A percentile compares a stretch with the other conserved stretches of the same genome.
Evolutionary conservation across 2,797 vertebrate species (phyloP).

Genomic region (Anguilla obscura): DNA sequence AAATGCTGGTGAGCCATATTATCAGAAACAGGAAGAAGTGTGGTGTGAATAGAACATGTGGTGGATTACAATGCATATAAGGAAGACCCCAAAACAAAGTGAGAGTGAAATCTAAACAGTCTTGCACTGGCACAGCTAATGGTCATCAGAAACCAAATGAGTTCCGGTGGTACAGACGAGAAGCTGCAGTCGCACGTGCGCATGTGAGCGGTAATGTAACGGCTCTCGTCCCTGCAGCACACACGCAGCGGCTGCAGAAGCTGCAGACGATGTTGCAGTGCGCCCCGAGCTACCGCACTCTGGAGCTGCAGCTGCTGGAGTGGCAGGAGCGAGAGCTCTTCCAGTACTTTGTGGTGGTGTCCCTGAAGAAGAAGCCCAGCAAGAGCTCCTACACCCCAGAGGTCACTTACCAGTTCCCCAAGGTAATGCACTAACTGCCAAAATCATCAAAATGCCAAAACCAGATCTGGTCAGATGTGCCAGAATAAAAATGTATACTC

Average conservation of each 20-base stretch:
- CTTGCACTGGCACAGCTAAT: no score
- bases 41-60: background rate
- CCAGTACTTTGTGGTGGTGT: constrained; percentile 96
- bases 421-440: constrained; percentile 73
- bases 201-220: background rate
- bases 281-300: constrained; percentile 85
- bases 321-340: constrained; percentile 95
- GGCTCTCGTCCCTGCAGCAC: constrained; percentile 71
- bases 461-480: background rate
- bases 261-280: constrained; percentile 94
- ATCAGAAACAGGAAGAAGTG: background rate
- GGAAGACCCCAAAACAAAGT: no score
- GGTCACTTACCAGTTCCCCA: constrained; percentile 98
- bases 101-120: no score
- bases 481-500: background rate
- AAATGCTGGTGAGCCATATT: background rate
- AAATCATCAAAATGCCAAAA: background rate
- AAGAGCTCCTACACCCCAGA: constrained; percentile 93
- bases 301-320: constrained; percentile 92
- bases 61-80: background rate
- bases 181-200: background rate
- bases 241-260: constrained; percentile 91
- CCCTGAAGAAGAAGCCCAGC: constrained; percentile 93
- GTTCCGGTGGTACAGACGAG: no score
- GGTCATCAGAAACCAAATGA: no score